phyloP scores from a whole-genome alignment of 2,113 vertebrate genomes.

The Damaliscus lunatus region DNA sequence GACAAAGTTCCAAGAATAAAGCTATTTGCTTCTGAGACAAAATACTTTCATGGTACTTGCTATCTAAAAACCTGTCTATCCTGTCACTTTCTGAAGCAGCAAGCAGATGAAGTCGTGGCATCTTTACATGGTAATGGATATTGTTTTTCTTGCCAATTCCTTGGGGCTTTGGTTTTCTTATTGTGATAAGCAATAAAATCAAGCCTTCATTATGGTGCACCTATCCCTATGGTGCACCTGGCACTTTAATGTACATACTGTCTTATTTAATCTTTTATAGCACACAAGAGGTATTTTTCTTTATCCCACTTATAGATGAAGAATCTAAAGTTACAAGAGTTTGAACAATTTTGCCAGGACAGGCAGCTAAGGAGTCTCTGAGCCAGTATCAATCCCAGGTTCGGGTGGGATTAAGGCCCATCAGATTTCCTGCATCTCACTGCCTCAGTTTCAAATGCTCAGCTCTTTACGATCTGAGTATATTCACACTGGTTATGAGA shows the following conservation, averaged over 20 bases:
- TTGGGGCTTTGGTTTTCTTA: not conserved
- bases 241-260: not conserved
- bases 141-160: not conserved
- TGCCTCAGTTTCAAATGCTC: not conserved
- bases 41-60: not conserved
- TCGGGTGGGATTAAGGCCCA: not conserved
- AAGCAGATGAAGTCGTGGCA: not conserved
- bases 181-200: not conserved
- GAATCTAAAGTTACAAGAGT: not conserved
- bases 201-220: not conserved
- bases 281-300: not conserved
- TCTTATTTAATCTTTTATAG: not conserved
- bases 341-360: not conserved
- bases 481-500: not conserved
- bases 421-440: not conserved
- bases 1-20: constrained; percentile 29
- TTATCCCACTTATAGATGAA: not conserved
- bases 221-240: not conserved
- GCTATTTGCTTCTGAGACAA: not conserved
- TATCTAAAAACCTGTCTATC: not conserved
- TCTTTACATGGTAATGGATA: not conserved
- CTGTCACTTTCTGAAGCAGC: not conserved
- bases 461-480: not conserved
- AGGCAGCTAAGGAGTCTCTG: not conserved
- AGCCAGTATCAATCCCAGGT: not conserved